Evolutionary conservation across 1,140 invertebrate genomes (phyloP).

Genomic region (Calliopsis andreniformis): DNA sequence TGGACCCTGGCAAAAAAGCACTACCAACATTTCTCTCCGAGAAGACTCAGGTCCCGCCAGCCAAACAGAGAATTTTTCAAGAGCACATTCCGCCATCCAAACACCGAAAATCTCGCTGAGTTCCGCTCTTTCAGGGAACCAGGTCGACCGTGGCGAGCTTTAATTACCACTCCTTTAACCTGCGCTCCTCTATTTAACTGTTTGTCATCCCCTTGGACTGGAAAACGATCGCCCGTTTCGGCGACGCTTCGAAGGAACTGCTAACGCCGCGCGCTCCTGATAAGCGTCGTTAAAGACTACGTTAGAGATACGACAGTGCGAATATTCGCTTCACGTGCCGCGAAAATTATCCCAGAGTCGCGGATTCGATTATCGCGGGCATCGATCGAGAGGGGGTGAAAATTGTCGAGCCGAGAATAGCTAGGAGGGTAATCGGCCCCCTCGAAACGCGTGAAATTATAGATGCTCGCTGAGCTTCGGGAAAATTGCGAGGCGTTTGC

Average conservation of each 20-base stretch:
- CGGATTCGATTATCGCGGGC: conserved; percentile 64
- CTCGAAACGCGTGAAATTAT: neutral
- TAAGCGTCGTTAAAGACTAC: neutral
- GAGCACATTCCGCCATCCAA: neutral
- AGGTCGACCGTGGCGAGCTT: neutral
- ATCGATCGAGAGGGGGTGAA: conserved; percentile 59
- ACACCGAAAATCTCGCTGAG: neutral
- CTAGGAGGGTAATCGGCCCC: neutral
- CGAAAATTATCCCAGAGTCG: conserved; percentile 62
- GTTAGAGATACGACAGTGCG: neutral
- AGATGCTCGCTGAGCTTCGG: neutral
- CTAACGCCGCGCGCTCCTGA: neutral
- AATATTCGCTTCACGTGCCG: conserved; percentile 45
- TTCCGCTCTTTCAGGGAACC: neutral
- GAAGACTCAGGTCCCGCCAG: neutral
- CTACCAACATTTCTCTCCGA: neutral
- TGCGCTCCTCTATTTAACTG: neutral
- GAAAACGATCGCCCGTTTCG: neutral
- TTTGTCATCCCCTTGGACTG: neutral
- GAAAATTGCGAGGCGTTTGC: conserved; percentile 27
- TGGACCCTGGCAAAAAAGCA: neutral
- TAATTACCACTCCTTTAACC: neutral
- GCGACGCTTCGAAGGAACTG: neutral
- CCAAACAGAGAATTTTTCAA: neutral
- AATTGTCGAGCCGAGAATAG: conserved; percentile 16